phyloP scores from a whole-genome alignment of 2,797 vertebrate genomes.

The Yasuhikotakia modesta region DNA sequence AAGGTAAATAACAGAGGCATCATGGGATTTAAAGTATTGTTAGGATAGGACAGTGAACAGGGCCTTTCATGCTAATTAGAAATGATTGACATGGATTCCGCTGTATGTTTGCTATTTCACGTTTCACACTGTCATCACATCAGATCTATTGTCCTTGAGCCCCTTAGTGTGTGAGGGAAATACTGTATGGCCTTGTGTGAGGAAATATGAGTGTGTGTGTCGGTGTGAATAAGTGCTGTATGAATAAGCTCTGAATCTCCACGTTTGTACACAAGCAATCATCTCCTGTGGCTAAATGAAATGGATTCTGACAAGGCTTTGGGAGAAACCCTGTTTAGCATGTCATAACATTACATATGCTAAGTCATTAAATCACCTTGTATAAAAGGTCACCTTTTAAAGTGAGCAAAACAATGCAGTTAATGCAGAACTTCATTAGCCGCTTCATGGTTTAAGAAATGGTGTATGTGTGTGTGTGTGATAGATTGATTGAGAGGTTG shows the following conservation, averaged over 20 bases:
- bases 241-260: constrained; percentile 29
- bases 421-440: constrained; percentile 16
- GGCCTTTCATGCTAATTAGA: constrained; percentile 13
- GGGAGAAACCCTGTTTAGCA: constrained; percentile 34
- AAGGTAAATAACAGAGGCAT: constrained; percentile 34
- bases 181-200: constrained; percentile 32
- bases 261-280: constrained; percentile 36
- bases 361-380: constrained; percentile 33
- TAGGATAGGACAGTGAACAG: neutral
- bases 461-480: constrained; percentile 34
- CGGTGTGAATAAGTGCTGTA: constrained; percentile 12
- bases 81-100: constrained; percentile 37
- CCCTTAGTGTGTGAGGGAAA: constrained; percentile 38
- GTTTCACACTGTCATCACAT: constrained; percentile 46
- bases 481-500: too few species aligned
- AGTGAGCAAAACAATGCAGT: constrained; percentile 10
- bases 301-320: constrained; percentile 52
- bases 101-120: constrained; percentile 36
- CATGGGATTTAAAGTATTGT: constrained; percentile 32
- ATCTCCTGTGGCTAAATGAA: constrained; percentile 43
- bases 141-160: constrained; percentile 36
- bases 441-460: neutral
- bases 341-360: constrained; percentile 46
- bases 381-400: constrained; percentile 36
- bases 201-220: too few species aligned